phyloP scores from a whole-genome alignment of 2,797 vertebrate genomes.

The Chromis chromis region DNA sequence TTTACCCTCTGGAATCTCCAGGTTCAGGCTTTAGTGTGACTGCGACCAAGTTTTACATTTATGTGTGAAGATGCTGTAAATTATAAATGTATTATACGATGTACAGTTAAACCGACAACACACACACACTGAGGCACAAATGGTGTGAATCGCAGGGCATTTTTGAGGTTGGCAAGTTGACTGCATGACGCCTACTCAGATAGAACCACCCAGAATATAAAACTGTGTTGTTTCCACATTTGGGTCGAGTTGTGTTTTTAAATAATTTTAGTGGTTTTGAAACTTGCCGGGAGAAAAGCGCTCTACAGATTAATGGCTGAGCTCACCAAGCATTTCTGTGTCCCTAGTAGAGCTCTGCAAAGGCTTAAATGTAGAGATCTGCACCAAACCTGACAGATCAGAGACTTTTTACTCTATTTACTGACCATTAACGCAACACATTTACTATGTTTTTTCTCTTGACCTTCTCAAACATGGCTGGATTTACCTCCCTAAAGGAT shows the following conservation, averaged over 20 bases:
- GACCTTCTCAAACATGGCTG: too few species aligned
- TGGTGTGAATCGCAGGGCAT: conserved; percentile 63
- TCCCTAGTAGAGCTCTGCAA: background rate
- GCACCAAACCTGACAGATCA: background rate
- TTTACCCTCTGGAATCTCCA: conserved; percentile 84
- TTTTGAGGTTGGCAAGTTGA: conserved; percentile 62
- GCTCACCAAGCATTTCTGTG: background rate
- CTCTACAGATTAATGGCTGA: conserved; percentile 3
- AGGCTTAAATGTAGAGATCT: background rate
- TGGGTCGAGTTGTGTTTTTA: conserved; percentile 58
- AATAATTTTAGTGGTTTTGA: conserved; percentile 35
- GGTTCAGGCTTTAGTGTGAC: conserved; percentile 87
- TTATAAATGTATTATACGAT: conserved; percentile 63
- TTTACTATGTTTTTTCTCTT: background rate
- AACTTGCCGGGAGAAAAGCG: conserved; percentile 14
- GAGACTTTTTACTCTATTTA: background rate
- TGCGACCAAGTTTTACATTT: conserved; percentile 89
- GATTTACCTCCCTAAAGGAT: too few species aligned
- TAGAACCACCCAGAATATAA: conserved; percentile 59
- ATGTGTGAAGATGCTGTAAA: conserved; percentile 66
- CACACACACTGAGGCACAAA: conserved; percentile 82
- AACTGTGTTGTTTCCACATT: conserved; percentile 50
- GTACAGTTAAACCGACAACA: conserved; percentile 62
- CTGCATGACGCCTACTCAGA: conserved; percentile 71
- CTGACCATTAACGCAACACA: background rate